Evolutionary conservation across 1,140 invertebrate genomes (phyloP).

Genomic region (Oncopeltus fasciatus): DNA sequence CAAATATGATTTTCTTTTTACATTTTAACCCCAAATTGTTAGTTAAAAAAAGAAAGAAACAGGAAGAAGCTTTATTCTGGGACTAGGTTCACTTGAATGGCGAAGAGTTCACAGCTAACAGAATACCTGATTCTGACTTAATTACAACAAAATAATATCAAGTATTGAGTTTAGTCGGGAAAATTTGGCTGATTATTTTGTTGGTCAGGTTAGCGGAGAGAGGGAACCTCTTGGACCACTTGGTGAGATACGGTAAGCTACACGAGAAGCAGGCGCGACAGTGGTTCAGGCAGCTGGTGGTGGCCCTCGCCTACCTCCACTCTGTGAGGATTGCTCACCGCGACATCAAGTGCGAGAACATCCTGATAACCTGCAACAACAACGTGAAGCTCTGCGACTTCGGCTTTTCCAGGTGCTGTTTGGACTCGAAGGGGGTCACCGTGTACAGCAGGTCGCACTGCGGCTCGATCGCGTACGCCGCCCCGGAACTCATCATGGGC

Average conservation of each 20-base stretch:
- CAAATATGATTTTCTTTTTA: too few species aligned
- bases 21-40: too few species aligned
- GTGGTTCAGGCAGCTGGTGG: conserved; percentile 52
- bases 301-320: conserved; percentile 54
- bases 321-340: conserved; percentile 55
- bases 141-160: too few species aligned
- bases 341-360: conserved; percentile 66
- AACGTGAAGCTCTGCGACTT: conserved; percentile 73
- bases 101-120: too few species aligned
- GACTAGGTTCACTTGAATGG: too few species aligned
- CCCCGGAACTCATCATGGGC: conserved; percentile 62
- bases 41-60: too few species aligned
- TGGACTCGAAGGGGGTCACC: neutral
- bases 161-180: too few species aligned
- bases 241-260: conserved; percentile 43
- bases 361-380: conserved; percentile 50
- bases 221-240: conserved; percentile 49
- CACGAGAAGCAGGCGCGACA: conserved; percentile 44
- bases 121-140: too few species aligned
- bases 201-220: conserved; percentile 37
- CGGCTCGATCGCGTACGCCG: conserved; percentile 67
- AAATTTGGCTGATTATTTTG: too few species aligned
- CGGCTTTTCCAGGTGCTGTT: conserved; percentile 48
- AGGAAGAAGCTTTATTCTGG: too few species aligned
- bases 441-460: conserved; percentile 55